Percentiles rank a stretch among this genome's conserved stretches.
Conservation (phyloP, 2,797 vertebrate genomes). For the Sebastes dallii region DNA sequence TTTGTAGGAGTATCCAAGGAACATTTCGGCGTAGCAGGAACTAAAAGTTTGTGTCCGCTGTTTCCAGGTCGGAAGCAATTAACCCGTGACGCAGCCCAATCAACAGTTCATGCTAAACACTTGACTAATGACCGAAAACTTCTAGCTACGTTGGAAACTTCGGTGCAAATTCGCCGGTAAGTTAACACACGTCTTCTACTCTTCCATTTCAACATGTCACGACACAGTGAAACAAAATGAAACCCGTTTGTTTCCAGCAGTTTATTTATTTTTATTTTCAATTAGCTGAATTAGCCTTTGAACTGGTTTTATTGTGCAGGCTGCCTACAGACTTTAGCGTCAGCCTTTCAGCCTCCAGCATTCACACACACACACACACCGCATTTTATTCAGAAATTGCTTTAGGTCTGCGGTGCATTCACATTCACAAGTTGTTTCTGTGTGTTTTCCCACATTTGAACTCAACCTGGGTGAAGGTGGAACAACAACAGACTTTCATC, state of each 20-base stretch:
- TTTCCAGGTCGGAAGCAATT: background rate
- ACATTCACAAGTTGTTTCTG: background rate
- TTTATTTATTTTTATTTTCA: background rate
- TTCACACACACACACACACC: background rate
- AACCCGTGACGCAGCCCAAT: background rate
- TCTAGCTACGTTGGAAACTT: no score
- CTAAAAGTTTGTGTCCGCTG: background rate
- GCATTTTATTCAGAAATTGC: background rate
- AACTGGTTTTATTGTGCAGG: no score
- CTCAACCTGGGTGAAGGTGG: background rate
- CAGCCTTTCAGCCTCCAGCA: background rate
- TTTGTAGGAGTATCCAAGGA: background rate
- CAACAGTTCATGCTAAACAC: background rate
- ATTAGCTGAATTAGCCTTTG: no score
- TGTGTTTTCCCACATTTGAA: background rate
- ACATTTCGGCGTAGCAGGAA: background rate
- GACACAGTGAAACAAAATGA: background rate
- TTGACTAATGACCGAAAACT: fast-evolving
- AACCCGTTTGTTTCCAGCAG: background rate
- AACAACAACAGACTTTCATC: slow-evolving; percentile 8
- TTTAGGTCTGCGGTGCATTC: background rate
- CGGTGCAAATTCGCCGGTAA: background rate
- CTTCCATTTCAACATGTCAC: background rate
- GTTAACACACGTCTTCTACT: background rate
- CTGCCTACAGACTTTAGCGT: no score